Evolutionary conservation across 2,113 vertebrate species (phyloP), one percentile per base, ranked within the genome.

Genomic region (Hyperopisus bebe): DNA sequence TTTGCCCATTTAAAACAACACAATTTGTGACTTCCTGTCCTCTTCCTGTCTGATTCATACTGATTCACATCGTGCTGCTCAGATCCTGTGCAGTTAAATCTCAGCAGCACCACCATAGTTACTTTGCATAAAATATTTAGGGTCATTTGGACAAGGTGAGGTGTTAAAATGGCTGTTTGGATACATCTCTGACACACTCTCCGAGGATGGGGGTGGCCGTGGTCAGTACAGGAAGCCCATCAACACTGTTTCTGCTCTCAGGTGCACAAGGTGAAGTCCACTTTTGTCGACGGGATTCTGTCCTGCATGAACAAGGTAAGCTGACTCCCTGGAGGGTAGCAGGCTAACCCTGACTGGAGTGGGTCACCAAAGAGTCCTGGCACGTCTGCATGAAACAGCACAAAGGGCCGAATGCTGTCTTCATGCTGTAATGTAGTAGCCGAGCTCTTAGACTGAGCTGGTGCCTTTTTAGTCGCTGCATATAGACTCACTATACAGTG

Each of bases 261-360:
- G 97, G 93, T 98, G 92, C 97, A 97, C 92, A 98, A 98, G 93
- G 96, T 98, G 94, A 99, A 98, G 93, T 98, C 97, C 42, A 94
- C 97, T 10, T 99, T 97, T 55, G 94, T 99, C 50, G 98, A 99
- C 80, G 97, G 98, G 66, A 94, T 98, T 55, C 93, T 92, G 6
- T 95, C 94, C 0, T 98, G 95, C 91, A 94, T 96, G 94, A 95
- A 90, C 88, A 96, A 98, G 96, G 98, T 98, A 94, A 92, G 93
- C 3, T 8, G 13, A 3, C 39, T 83, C 62, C 48, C 48, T 50
- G 24, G 58, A 62, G 24, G 24, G 24, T 10, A 55, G 19, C 53
- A 55, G 58, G 58, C n/a, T 66, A 3, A 66, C 2, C 58, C n/a
- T 9, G 3, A n/a, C 58, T 39, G n/a, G 13, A 77, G 31, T 39